phyloP scores from a whole-genome alignment of 1,140 invertebrate species.

The Ruditapes philippinarum region DNA sequence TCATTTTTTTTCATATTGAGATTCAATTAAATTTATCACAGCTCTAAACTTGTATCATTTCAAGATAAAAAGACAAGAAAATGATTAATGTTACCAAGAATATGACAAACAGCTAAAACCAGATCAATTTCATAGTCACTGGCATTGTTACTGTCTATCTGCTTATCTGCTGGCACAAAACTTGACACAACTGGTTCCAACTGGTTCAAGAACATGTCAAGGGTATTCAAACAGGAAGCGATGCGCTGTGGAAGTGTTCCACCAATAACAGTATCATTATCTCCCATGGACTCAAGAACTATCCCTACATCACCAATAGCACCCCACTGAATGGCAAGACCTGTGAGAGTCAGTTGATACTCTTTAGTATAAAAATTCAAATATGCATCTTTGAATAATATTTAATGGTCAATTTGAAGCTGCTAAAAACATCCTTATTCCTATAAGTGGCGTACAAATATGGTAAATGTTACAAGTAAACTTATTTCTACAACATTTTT shows the following conservation, averaged over 20 bases:
- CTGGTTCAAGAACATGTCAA: constrained; percentile 96
- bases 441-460: too few species aligned
- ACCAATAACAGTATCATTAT: constrained; percentile 96
- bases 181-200: constrained; percentile 94
- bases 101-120: constrained; percentile 84
- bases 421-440: too few species aligned
- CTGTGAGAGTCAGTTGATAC: constrained; percentile 70
- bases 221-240: constrained; percentile 93
- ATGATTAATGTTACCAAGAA: constrained; percentile 83
- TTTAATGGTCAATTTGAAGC: too few species aligned
- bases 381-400: too few species aligned
- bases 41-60: too few species aligned
- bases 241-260: constrained; percentile 98
- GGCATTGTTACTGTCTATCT: constrained; percentile 76
- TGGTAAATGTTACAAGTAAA: too few species aligned
- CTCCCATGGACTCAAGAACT: constrained; percentile 94
- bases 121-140: constrained; percentile 72
- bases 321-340: constrained; percentile 98
- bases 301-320: constrained; percentile 98
- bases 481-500: too few species aligned
- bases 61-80: too few species aligned
- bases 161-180: constrained; percentile 92
- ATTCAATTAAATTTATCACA: too few species aligned
- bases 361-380: too few species aligned
- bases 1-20: too few species aligned